Conservation (phyloP, 2,113 vertebrate genomes). For the Hystrix brachyura region DNA sequence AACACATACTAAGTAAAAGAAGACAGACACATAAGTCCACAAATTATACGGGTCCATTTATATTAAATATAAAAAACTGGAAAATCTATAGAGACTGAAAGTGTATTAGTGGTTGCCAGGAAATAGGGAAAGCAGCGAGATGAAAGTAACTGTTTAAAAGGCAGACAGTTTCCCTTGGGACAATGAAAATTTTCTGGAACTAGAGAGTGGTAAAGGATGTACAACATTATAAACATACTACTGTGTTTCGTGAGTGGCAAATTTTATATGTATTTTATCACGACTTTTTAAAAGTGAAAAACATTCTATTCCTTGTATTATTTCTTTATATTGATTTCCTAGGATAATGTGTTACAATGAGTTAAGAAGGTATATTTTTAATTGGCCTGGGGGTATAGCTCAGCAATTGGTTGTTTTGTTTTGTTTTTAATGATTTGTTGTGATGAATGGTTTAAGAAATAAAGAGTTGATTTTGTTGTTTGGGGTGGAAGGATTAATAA, state of each 20-base stretch:
- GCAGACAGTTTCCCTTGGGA: conserved; percentile 4
- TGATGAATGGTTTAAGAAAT: conserved; percentile 40
- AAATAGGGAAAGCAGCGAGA: neutral
- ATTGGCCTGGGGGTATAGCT: neutral
- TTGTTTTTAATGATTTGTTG: neutral
- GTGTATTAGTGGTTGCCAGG: neutral
- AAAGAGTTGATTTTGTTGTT: neutral
- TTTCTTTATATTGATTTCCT: conserved; percentile 10
- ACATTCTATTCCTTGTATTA: neutral
- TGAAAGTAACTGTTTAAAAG: neutral
- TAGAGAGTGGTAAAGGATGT: neutral
- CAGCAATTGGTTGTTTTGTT: neutral
- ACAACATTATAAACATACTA: neutral
- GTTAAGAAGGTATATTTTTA: conserved; percentile 37
- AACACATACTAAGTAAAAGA: conserved; percentile 37
- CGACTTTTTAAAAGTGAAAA: conserved; percentile 18
- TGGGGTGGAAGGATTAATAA: conserved; percentile 35
- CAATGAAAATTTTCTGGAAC: conserved; percentile 39
- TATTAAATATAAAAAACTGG: conserved; percentile 41
- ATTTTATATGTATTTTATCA: conserved; percentile 48
- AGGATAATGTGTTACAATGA: conserved; percentile 13
- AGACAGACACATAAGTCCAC: neutral
- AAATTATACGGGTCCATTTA: conserved; percentile 29
- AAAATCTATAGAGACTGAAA: conserved; percentile 25
- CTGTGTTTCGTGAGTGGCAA: neutral